Evolutionary conservation across 1,140 invertebrate genomes (phyloP).

Genomic region (Drosophila erecta): DNA sequence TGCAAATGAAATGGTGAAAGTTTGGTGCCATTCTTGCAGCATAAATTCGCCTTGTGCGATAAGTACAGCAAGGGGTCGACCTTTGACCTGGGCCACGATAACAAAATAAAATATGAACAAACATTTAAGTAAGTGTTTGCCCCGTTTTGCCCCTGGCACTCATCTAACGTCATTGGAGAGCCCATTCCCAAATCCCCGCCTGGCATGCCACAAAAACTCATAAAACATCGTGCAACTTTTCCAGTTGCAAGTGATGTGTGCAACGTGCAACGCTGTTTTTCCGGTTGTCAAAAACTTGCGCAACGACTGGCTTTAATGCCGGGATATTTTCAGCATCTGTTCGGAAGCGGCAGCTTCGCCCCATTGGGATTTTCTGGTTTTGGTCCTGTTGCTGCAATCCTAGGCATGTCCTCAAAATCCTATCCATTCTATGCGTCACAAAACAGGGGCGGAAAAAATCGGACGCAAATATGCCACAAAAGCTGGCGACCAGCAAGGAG

Average conservation of each 20-base stretch:
- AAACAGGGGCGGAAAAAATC: not conserved
- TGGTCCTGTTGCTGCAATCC: not conserved
- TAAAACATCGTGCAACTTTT: slow-evolving; percentile 37
- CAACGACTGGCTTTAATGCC: slow-evolving; percentile 17
- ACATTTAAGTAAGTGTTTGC: slow-evolving; percentile 23
- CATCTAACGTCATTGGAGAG: not conserved
- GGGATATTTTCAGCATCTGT: slow-evolving; percentile 16
- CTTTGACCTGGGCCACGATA: slow-evolving; percentile 36
- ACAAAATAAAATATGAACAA: slow-evolving; percentile 44
- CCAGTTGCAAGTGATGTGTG: slow-evolving; percentile 17
- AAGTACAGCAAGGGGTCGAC: not conserved
- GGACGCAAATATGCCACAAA: slow-evolving; percentile 28
- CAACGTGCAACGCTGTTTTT: not conserved
- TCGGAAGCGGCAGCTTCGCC: too few relatives aligned
- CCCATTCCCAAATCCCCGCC: not conserved
- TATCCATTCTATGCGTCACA: not conserved
- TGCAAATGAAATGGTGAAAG: slow-evolving; percentile 29
- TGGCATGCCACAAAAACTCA: slow-evolving; percentile 33
- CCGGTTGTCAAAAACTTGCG: slow-evolving; percentile 34
- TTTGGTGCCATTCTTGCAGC: not conserved
- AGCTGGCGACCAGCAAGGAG: slow-evolving; percentile 15
- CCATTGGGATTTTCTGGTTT: slow-evolving; percentile 6
- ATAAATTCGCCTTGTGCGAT: not conserved
- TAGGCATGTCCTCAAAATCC: slow-evolving; percentile 19
- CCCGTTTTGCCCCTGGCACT: not conserved